phyloP scores from a whole-genome alignment of 2,888 invertebrate species.

The Nezara viridula region DNA sequence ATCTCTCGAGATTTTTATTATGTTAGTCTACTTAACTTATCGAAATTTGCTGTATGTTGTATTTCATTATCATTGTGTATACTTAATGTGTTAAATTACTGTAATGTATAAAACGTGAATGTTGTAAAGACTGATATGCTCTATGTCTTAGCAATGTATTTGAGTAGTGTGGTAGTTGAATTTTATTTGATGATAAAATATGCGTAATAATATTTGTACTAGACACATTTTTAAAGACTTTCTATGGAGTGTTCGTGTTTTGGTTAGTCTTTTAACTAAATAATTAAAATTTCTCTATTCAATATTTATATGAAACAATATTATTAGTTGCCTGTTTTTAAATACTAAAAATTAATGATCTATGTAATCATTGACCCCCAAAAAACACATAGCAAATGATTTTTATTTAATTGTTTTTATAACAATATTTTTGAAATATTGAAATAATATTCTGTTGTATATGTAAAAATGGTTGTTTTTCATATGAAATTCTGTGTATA shows the following conservation, averaged over 20 bases:
- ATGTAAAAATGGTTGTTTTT: neutral
- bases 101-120: neutral
- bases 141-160: conserved; percentile 26
- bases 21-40: neutral
- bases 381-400: too few species aligned
- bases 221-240: neutral
- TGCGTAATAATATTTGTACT: neutral
- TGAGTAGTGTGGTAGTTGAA: neutral
- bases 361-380: too few species aligned
- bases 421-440: neutral
- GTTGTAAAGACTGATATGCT: conserved; percentile 16
- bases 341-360: neutral
- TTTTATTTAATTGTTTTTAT: neutral
- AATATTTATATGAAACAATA: neutral
- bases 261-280: neutral
- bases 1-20: neutral
- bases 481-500: neutral
- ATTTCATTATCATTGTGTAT: neutral
- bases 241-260: neutral
- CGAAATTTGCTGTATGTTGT: neutral
- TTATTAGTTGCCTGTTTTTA: neutral
- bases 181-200: conserved; percentile 5
- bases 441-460: conserved; percentile 5
- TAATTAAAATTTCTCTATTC: neutral
- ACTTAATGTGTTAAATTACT: neutral